Evolutionary conservation across 1,140 invertebrate species (phyloP).

Genomic region (Chironomus tepperi): DNA sequence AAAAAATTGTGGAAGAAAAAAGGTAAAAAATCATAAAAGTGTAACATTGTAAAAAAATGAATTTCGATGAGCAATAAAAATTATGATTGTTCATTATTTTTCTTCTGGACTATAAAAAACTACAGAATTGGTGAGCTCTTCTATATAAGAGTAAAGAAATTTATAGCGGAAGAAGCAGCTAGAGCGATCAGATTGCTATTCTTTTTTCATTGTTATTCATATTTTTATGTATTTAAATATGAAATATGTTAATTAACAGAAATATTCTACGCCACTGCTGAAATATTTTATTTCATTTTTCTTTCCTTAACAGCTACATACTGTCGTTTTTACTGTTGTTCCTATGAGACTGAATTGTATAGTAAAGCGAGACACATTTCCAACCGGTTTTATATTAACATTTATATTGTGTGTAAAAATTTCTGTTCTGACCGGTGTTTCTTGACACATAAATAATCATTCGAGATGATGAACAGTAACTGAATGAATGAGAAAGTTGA

Average conservation of each 20-base stretch:
- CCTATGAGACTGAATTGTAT: too few species aligned
- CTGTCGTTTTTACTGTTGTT: too few species aligned
- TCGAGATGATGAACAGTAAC: too few species aligned
- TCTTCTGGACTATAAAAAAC: neutral
- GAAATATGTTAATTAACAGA: conserved; percentile 2
- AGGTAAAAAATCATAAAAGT: neutral
- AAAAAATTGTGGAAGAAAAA: too few species aligned
- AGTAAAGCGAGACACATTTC: neutral
- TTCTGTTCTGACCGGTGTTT: conserved; percentile 6
- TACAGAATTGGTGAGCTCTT: neutral
- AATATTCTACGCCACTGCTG: too few species aligned
- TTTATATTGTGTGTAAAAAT: conserved; percentile 10
- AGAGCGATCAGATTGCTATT: neutral
- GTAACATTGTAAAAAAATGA: conserved; percentile 8
- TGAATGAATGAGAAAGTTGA: too few species aligned
- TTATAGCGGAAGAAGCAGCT: neutral
- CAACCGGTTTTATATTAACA: conserved; percentile 4
- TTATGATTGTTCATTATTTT: conserved; percentile 4
- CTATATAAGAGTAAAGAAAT: neutral
- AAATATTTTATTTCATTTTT: too few species aligned
- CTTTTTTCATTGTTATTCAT: neutral
- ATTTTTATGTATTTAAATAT: neutral
- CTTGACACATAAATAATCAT: conserved; percentile 14
- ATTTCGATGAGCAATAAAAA: neutral
- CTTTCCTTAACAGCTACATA: too few species aligned